Evolutionary conservation across 1,140 invertebrate species (phyloP).

Genomic region (Formica selysi): DNA sequence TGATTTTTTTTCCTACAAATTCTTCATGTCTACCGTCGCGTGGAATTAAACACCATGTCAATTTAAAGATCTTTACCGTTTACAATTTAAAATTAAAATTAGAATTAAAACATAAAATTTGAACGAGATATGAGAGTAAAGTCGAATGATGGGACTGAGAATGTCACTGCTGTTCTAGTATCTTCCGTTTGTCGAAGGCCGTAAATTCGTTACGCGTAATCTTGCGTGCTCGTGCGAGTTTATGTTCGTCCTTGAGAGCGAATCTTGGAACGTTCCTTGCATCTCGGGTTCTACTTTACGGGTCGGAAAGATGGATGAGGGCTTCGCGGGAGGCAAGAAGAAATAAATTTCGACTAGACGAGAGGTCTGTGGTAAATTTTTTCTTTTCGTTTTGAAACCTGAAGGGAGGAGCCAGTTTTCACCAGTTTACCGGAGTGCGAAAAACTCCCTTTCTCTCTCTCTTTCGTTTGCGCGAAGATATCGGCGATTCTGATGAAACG

Average conservation of each 20-base stretch:
- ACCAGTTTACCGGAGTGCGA: constrained; percentile 34
- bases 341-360: constrained; percentile 57
- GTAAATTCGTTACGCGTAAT: constrained; percentile 58
- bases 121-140: too few relatives aligned
- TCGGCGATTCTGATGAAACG: constrained; percentile 59
- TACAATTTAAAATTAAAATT: too few relatives aligned
- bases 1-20: too few relatives aligned
- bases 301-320: constrained; percentile 55
- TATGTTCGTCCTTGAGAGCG: constrained; percentile 33
- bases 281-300: constrained; percentile 45
- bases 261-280: constrained; percentile 31
- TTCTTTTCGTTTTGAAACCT: constrained; percentile 47
- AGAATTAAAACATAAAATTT: too few relatives aligned
- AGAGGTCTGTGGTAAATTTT: constrained; percentile 47
- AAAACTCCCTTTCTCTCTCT: not conserved
- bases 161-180: constrained; percentile 15
- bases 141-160: too few relatives aligned
- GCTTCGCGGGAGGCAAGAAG: constrained; percentile 39
- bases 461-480: constrained; percentile 29
- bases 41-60: too few relatives aligned
- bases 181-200: constrained; percentile 35
- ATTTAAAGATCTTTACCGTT: too few relatives aligned
- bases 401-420: constrained; percentile 54
- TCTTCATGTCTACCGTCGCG: too few relatives aligned
- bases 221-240: constrained; percentile 42